Evolutionary conservation across 1,140 invertebrate genomes (phyloP), one percentile per base, ranked within the genome.

Genomic region (Drosophila littoralis): DNA sequence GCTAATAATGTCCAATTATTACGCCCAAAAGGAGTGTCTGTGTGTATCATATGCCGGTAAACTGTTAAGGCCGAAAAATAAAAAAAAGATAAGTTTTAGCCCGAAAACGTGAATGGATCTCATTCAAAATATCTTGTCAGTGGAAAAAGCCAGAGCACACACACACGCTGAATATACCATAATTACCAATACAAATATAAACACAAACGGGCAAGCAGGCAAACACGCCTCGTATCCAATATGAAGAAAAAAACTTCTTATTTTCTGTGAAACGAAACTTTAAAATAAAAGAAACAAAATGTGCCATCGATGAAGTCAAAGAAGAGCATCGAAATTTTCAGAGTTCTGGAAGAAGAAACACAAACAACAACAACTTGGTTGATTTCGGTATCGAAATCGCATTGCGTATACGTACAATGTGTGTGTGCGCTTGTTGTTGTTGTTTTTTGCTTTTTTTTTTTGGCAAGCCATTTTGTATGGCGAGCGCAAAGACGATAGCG

Each of bases 61-160:
- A 64, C 55, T 38, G 57, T 65, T 81, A 28, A 59, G 52, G 58
- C 52, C 73, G 58, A 65, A 77, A 40, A 68, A 55, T 42, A 43
- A 54, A 75, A 48, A 75, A 32, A 32, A 40, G 15, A 45, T 33
- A 43, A 43, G 32, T 28, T 40, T 17, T 12, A 67, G 54, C 61
- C 6, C 10, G 45, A 36, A 71, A 40, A 64, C 42, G 63, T 88
- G 84, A 88, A 88, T 89, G 84, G 59, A 67, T 46, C 51, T 75
- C 83, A 86, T 86, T 89, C 84, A 89, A 65, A 72, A 64, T 82
- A 66, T 71, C 46, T 71, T 50, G 61, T 75, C 74, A 83, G 81
- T 88, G 84, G 84, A 88, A 88, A 88, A 88, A 88, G 84, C 84
- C 83, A 80, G 46, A 63, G 55, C 64, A 72, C 48, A 71, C 17